Percentiles rank a stretch among this genome's conserved stretches.
These are phyloP conservation scores for Phalacrocorax pelagicus DNA, from an alignment of 2,113 vertebrate species.

Conservation along the genomic window DNA sequence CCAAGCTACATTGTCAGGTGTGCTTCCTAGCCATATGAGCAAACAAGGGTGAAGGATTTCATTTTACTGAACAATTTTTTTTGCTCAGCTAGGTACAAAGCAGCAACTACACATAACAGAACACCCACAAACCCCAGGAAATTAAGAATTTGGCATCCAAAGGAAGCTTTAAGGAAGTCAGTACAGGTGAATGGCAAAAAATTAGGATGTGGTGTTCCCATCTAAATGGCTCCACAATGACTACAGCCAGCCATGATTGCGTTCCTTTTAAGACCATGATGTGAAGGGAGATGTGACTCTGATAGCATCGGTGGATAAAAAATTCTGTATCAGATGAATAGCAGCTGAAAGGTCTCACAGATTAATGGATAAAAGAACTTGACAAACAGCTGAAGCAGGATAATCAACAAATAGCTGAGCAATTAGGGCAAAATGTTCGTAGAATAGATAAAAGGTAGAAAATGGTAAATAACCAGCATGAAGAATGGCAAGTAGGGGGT, in stretches of 20 bases:
- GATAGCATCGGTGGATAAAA: background rate
- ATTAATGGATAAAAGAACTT: slow-evolving; percentile 25
- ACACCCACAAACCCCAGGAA: background rate
- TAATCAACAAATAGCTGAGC: slow-evolving; percentile 35
- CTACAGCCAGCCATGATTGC: background rate
- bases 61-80: background rate
- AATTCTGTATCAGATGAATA: background rate
- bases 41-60: background rate
- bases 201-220: background rate
- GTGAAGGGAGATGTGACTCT: background rate
- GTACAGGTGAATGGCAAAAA: background rate
- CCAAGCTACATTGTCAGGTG: background rate
- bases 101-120: background rate
- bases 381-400: background rate
- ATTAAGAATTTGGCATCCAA: background rate
- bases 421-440: slow-evolving; percentile 22
- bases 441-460: slow-evolving; percentile 17
- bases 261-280: background rate
- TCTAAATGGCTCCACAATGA: background rate
- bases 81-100: background rate
- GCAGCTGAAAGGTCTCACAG: slow-evolving; percentile 15
- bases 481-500: background rate
- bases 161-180: background rate
- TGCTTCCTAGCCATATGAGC: background rate
- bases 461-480: slow-evolving; percentile 2